Evolutionary conservation across 2,113 vertebrate species (phyloP).

Genomic region (Elachura formosa): DNA sequence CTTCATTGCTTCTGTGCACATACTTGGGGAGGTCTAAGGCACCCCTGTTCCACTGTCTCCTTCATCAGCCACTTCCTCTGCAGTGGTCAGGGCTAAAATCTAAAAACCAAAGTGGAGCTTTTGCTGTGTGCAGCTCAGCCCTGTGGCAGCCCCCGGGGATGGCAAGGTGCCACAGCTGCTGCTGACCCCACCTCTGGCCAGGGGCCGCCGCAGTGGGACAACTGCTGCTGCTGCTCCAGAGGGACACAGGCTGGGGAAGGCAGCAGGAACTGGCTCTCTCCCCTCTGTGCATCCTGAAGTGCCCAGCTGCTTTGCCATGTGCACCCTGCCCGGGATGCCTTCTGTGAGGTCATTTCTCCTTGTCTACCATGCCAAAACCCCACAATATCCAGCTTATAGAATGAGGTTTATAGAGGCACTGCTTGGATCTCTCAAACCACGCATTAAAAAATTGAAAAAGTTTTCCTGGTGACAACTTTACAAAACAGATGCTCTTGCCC

Average conservation of each 20-base stretch:
- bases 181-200: not conserved
- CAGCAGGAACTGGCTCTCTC: not conserved
- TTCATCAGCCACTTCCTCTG: not conserved
- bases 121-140: not conserved
- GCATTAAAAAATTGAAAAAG: not conserved
- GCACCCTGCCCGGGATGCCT: accelerated
- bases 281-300: not conserved
- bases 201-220: accelerated
- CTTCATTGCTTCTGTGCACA: not conserved
- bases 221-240: accelerated
- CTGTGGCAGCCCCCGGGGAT: not conserved
- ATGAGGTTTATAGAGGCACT: not conserved
- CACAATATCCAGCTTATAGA: not conserved
- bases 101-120: not conserved
- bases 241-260: accelerated
- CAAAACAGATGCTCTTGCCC: not conserved
- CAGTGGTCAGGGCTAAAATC: not conserved
- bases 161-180: not conserved
- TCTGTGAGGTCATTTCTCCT: not conserved
- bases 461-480: not conserved
- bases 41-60: not conserved
- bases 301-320: not conserved
- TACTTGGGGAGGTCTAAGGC: not conserved
- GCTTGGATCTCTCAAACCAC: not conserved
- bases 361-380: accelerated